phyloP scores from a whole-genome alignment of 2,113 vertebrate genomes.

The Oncorhynchus nerka region DNA sequence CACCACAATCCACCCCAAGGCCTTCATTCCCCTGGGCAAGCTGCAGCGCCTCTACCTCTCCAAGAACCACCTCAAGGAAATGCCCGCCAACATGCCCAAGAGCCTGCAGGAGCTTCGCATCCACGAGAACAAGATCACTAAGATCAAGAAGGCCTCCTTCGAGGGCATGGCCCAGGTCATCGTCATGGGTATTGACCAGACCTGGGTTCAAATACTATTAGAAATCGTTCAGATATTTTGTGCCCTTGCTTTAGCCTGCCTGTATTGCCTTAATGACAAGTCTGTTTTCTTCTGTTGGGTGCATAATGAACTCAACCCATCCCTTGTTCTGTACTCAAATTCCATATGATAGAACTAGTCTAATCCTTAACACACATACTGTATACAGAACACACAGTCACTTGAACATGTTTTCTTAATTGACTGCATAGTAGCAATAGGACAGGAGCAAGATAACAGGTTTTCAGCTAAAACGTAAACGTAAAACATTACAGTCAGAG shows the following conservation, averaged over 20 bases:
- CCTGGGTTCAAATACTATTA: background rate
- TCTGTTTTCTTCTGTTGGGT: too few relatives aligned
- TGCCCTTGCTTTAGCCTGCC: too few relatives aligned
- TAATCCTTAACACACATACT: background rate
- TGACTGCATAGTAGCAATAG: too few relatives aligned
- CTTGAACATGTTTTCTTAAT: background rate
- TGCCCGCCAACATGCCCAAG: constrained; percentile 95
- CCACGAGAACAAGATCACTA: constrained; percentile 93
- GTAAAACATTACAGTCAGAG: constrained; percentile 65
- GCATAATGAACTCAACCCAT: too few relatives aligned
- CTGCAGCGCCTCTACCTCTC: constrained; percentile 95
- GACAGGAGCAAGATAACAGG: too few relatives aligned
- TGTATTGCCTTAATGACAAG: too few relatives aligned
- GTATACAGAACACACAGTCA: too few relatives aligned
- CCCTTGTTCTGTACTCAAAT: too few relatives aligned
- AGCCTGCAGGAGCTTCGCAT: constrained; percentile 93
- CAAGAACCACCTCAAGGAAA: constrained; percentile 91
- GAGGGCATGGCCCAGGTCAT: constrained; percentile 87
- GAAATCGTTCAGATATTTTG: background rate
- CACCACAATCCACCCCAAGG: constrained; percentile 85
- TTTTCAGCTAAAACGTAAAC: too few relatives aligned
- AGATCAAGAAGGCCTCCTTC: constrained; percentile 88
- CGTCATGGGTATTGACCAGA: constrained; percentile 83
- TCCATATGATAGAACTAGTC: too few relatives aligned
- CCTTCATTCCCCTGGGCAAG: constrained; percentile 86